Evolutionary conservation across 1,140 invertebrate genomes (phyloP), one percentile per base, ranked within the genome.

Genomic region (Steinernema feltiae): DNA sequence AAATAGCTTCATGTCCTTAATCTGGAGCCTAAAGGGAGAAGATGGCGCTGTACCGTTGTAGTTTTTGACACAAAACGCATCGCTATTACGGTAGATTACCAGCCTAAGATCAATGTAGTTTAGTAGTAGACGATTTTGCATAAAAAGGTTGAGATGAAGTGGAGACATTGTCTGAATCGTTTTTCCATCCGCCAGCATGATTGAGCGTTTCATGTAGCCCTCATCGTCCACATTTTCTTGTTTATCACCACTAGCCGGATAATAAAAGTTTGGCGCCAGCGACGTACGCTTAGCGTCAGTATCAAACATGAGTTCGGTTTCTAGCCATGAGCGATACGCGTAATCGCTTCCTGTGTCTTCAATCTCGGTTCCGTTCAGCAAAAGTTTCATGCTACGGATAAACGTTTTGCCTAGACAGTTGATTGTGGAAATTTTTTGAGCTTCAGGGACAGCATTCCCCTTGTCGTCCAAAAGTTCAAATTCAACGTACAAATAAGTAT

Each of bases 91-190:
- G 30, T 71, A 71, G 3, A 35, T 35, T 7, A 71, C 30, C 1
- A 71, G 29, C 21, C 17, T 24, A 1, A 71, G n/a, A 35, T 71
- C 70, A 17, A 71, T 31, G 35, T 71, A 71, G 70, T 71, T 71
- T 1, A 71, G 70, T 32, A 71, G 30, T 27, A 71, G 70, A 29
- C 70, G 70, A 30, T 24, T 24, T 71, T 71, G 70, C n/a, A 32
- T 71, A 35, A 71, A 71, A 7, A 71, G 7, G 31, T 71, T 71
- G 1, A 71, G 30, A 71, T 71, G 30, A 1, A 71, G n/a, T 30
- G 70, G 18, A 24, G 70, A n/a, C 35, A 35, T 35, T 32, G 35
- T 32, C 31, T 71, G 70, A 24, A 35, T 35, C 3, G 18, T 17
- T 71, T 31, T 31, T 2, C 30, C 70, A 32, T 30, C 18, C 1